Evolutionary conservation across 2,797 vertebrate genomes (phyloP).

Genomic region (Iguana delicatissima): DNA sequence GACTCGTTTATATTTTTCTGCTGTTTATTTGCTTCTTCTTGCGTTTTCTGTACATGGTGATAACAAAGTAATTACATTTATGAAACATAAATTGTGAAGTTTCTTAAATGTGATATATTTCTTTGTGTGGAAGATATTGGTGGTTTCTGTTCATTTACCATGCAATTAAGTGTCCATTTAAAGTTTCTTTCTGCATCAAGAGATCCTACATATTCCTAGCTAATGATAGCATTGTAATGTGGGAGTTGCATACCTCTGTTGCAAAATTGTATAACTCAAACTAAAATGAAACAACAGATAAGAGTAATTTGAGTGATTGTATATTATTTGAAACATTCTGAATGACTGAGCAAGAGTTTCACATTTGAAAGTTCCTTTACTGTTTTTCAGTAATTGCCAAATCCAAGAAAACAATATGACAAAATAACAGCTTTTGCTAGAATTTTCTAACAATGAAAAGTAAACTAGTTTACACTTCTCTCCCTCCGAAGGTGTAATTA

Average conservation of each 20-base stretch:
- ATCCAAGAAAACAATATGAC: conserved; percentile 10
- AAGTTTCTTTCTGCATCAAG: conserved; percentile 1
- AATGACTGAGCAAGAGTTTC: conserved; percentile 11
- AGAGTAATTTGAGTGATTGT: neutral
- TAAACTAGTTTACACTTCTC: conserved; percentile 1
- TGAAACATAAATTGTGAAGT: neutral
- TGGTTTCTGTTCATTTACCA: neutral
- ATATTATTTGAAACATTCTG: conserved; percentile 15
- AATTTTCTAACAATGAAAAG: conserved; percentile 15
- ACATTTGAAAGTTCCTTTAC: conserved; percentile 7
- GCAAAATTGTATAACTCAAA: conserved; percentile 8
- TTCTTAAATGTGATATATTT: neutral
- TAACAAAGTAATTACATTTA: neutral
- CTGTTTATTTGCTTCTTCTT: neutral
- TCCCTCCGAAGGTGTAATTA: neutral
- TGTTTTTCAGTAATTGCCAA: conserved; percentile 17
- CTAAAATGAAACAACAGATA: conserved; percentile 19
- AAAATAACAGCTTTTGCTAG: conserved; percentile 7
- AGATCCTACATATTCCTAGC: neutral
- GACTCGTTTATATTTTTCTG: neutral
- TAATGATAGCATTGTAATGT: conserved; percentile 17
- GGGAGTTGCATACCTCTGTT: neutral
- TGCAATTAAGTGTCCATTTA: conserved; percentile 23
- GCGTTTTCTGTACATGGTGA: neutral
- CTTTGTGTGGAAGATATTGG: neutral